Conservation (phyloP, 2,888 invertebrate genomes). For the Germaria angustata region DNA sequence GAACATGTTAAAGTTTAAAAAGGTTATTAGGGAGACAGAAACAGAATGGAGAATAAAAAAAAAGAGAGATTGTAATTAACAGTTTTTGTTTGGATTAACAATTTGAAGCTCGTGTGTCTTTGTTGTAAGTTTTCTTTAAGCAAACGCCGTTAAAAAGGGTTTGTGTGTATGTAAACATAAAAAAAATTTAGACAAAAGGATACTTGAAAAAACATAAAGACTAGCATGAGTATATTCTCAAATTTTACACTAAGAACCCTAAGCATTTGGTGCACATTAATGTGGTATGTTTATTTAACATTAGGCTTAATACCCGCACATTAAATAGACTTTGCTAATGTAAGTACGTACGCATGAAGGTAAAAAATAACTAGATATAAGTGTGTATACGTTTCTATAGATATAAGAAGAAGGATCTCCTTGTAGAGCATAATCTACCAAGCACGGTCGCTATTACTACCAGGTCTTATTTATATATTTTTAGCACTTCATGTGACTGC, state of each 20-base stretch:
- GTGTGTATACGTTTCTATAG: too few relatives aligned
- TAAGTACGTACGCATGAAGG: too few relatives aligned
- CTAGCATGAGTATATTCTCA: too few relatives aligned
- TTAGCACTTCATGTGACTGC: too few relatives aligned
- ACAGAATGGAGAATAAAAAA: neutral
- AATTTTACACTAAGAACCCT: constrained; percentile 23
- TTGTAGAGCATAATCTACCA: too few relatives aligned
- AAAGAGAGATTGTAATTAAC: neutral
- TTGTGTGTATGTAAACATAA: neutral
- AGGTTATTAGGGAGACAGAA: neutral
- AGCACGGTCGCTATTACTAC: too few relatives aligned
- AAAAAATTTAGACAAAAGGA: neutral
- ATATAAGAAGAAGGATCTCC: too few relatives aligned
- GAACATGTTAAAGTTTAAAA: neutral
- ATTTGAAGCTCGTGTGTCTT: neutral
- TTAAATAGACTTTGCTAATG: too few relatives aligned
- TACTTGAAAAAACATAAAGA: neutral
- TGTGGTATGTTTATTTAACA: constrained; percentile 73
- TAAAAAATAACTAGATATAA: too few relatives aligned
- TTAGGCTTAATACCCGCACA: constrained; percentile 72
- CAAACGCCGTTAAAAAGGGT: neutral
- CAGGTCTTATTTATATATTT: too few relatives aligned
- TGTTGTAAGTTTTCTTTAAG: neutral
- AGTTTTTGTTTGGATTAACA: neutral
- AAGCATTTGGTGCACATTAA: constrained; percentile 53